Conservation (phyloP, 2,113 vertebrate genomes). For the Campylomormyrus numenius region DNA sequence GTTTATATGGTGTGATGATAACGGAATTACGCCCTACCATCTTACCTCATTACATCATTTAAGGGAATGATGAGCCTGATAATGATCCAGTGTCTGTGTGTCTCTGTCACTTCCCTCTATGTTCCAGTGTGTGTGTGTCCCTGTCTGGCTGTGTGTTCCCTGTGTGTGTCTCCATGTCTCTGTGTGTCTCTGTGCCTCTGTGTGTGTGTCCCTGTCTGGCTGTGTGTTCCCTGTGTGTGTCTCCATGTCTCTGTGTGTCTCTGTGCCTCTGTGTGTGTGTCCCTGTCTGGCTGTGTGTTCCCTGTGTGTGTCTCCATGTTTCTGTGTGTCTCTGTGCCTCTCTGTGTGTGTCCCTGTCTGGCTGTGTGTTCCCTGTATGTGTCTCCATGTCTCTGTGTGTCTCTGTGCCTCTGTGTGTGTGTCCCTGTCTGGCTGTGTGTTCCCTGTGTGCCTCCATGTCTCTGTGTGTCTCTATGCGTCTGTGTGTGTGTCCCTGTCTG, state of each 20-base stretch:
- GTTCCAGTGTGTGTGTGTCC: not conserved
- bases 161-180: too few species aligned
- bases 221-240: not conserved
- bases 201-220: not conserved
- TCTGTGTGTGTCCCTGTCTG: too few species aligned
- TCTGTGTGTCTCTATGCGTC: not conserved
- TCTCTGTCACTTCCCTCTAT: not conserved
- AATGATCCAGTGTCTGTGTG: constrained; percentile 1
- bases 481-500: not conserved
- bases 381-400: not conserved
- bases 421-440: not conserved
- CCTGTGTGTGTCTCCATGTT: not conserved
- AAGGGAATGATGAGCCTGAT: constrained; percentile 1
- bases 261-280: too few species aligned
- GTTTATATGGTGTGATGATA: not conserved
- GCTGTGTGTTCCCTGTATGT: too few species aligned
- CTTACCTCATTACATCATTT: constrained; percentile 9
- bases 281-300: not conserved
- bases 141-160: not conserved
- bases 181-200: not conserved
- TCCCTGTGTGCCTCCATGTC: not conserved
- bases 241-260: not conserved
- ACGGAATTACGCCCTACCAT: not conserved
- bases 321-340: too few species aligned
- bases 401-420: too few species aligned